Conservation (phyloP, 2,797 vertebrate species). For the Anolis apletophallus region DNA sequence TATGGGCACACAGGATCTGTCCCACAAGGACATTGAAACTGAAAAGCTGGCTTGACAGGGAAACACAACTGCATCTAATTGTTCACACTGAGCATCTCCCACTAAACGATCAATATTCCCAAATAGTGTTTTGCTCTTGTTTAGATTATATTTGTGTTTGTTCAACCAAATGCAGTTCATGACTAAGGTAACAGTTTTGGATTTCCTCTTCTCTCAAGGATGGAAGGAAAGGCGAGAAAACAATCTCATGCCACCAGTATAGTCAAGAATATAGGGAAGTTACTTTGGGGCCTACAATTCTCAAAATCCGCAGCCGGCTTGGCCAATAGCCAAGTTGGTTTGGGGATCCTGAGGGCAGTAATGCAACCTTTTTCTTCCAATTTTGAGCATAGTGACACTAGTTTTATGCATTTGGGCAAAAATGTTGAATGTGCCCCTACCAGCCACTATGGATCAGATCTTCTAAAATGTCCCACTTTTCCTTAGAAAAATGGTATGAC, state of each 20-base stretch:
- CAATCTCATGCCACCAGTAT: not conserved
- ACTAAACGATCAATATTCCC: not conserved
- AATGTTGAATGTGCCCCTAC: not conserved
- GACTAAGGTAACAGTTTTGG: not conserved
- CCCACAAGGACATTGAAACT: not conserved
- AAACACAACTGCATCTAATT: not conserved
- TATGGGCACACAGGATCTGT: not conserved
- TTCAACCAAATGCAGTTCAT: not conserved
- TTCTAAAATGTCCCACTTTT: too few relatives aligned
- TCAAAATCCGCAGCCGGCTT: too few relatives aligned
- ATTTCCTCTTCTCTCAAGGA: not conserved
- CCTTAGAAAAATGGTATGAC: too few relatives aligned
- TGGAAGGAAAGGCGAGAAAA: not conserved
- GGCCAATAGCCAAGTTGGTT: too few relatives aligned
- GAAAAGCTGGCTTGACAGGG: not conserved
- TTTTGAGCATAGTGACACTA: too few relatives aligned
- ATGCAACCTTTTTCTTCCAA: too few relatives aligned
- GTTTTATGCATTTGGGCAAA: not conserved
- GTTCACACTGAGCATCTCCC: not conserved
- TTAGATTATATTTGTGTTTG: not conserved
- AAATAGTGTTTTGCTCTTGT: not conserved
- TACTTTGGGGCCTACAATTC: too few relatives aligned
- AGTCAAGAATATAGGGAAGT: not conserved
- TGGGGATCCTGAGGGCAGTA: too few relatives aligned
- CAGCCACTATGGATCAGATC: not conserved